These are phyloP conservation scores for Acrocyrtus sp. DNA, from an alignment of 2,888 invertebrate genomes.

Conservation along the genomic window DNA sequence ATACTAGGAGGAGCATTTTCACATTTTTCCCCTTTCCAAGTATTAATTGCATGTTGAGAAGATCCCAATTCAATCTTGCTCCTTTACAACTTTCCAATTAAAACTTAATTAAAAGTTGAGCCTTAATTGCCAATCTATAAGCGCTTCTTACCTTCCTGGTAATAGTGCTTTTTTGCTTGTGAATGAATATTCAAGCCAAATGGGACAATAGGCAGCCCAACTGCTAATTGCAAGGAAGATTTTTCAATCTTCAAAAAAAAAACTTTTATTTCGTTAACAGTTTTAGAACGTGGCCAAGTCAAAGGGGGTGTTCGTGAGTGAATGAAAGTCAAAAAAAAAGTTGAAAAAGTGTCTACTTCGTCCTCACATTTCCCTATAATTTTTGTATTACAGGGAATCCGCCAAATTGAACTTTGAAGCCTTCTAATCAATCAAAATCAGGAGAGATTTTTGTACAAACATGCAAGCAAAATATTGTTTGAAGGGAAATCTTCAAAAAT, in stretches of 20 bases:
- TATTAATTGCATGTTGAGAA: background rate
- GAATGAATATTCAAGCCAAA: background rate
- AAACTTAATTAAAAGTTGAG: conserved; percentile 42
- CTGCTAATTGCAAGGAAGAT: background rate
- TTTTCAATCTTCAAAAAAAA: background rate
- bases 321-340: too few species aligned
- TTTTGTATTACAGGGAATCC: too few species aligned
- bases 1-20: background rate
- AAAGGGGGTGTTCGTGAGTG: background rate
- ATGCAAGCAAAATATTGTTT: background rate
- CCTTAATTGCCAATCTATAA: background rate
- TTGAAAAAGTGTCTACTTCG: too few species aligned
- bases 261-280: background rate
- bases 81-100: conserved; percentile 34
- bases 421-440: conserved; percentile 33
- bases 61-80: background rate
- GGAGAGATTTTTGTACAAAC: conserved; percentile 7
- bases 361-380: too few species aligned
- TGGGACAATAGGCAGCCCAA: background rate
- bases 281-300: background rate
- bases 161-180: background rate
- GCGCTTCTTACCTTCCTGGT: too few species aligned
- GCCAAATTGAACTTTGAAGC: background rate
- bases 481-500: background rate
- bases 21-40: background rate